Base-by-base conservation (phyloP, 2,888 invertebrate genomes). In the Ethmia dodecea region DNA sequence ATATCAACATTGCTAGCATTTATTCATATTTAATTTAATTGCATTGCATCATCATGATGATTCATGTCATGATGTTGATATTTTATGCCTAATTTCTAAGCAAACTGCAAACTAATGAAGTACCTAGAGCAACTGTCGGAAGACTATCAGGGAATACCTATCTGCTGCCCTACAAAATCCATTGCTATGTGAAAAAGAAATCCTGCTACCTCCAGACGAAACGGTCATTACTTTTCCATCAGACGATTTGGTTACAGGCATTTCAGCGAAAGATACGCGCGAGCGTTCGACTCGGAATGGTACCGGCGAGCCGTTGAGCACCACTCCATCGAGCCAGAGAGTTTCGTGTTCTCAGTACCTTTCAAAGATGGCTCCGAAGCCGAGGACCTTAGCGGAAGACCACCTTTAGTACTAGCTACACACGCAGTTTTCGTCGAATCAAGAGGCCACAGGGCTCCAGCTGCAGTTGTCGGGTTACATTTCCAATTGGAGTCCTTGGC, bases 291-390 rank as follows among this genome's bases (percentile, higher is more conserved):
- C 61, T 93, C 94, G 39, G 90, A 94, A 20, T 97, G 96, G 96
- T 97, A 96, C 66, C 93, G 93, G 51, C 88, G 97, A 33, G 96
- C 97, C 0, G 94, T 97, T 1, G 96, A 97, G 66, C 96, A 96
- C 56, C 94, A 96, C 63, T 83, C 91, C 0, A 90, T 94, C 33
- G 95, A 96, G 54, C 93, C 93, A 1, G 94, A 95, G 56, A 95
- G 96, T 67, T 97, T 96, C 68, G 96, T 97, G 1, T 97, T 93
- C 75, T 95, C 96, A 29, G 93, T 95, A 16, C 94, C 94, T 0
- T 94, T 94, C 69, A 91, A 94, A 54, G 91, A 92, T 31, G 77
- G 73, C 0, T 61, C 75, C 0, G 84, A 80, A 39, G 68, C 66
- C 0, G 92, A 93, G 55, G 91, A 92, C 34, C 81, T 92, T 80